Evolutionary conservation across 1,140 invertebrate genomes (phyloP).

Genomic region (Bombus sylvicola): DNA sequence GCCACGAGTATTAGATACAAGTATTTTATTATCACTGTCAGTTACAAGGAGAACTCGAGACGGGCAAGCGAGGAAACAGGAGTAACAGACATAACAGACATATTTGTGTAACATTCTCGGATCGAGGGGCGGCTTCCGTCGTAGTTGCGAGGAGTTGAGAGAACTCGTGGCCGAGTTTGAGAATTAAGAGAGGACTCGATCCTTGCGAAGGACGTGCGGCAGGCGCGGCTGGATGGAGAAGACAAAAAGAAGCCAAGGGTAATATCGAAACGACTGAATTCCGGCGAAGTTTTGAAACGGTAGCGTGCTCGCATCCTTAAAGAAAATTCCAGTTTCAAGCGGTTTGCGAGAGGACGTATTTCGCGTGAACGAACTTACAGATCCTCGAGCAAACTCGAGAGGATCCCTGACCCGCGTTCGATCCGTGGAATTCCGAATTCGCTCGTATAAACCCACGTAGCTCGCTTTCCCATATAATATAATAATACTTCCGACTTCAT

Average conservation of each 20-base stretch:
- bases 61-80: not conserved
- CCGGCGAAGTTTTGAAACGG: not conserved
- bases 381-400: conserved; percentile 25
- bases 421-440: conserved; percentile 25
- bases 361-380: conserved; percentile 28
- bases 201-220: not conserved
- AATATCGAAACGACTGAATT: conserved; percentile 18
- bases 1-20: not conserved
- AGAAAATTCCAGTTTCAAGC: conserved; percentile 25
- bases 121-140: not conserved
- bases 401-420: conserved; percentile 17
- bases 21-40: not conserved
- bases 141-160: not conserved
- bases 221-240: too few relatives aligned
- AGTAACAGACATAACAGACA: conserved; percentile 12
- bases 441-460: not conserved
- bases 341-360: conserved; percentile 23
- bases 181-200: conserved; percentile 26
- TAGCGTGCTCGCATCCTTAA: conserved; percentile 10
- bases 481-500: not conserved
- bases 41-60: not conserved
- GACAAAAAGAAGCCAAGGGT: not conserved
- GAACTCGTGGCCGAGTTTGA: not conserved
- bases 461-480: not conserved
- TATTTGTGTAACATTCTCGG: conserved; percentile 4